Conservation (phyloP, 2,888 invertebrate genomes). For the Alitta virens region DNA sequence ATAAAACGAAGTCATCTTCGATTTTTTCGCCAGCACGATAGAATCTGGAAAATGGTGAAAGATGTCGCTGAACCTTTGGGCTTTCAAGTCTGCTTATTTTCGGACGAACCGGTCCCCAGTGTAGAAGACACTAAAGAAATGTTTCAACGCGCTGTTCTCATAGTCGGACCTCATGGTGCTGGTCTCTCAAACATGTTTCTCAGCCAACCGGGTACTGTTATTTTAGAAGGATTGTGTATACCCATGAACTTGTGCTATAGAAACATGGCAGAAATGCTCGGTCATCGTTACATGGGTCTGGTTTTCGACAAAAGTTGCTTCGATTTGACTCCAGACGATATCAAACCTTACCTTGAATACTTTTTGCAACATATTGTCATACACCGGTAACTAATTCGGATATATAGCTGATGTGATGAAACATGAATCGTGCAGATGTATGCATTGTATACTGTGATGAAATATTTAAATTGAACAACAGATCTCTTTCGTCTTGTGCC, state of each 20-base stretch:
- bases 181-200: neutral
- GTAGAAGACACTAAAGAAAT: neutral
- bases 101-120: neutral
- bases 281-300: neutral
- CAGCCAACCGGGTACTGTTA: neutral
- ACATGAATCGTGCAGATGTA: too few species aligned
- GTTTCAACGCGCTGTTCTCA: neutral
- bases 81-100: neutral
- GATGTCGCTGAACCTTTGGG: neutral
- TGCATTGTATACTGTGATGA: too few species aligned
- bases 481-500: too few species aligned
- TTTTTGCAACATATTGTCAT: too few species aligned
- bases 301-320: neutral
- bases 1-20: neutral
- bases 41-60: neutral
- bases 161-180: neutral
- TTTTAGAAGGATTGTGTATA: neutral
- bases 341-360: too few species aligned
- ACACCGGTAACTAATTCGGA: too few species aligned
- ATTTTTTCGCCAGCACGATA: neutral
- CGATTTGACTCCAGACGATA: too few species aligned
- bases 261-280: neutral
- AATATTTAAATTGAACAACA: too few species aligned
- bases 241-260: neutral
- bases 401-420: too few species aligned